phyloP scores from a whole-genome alignment of 37 sponge, comb jelly and placozoan genomes.

The Spongilla lacustris region DNA sequence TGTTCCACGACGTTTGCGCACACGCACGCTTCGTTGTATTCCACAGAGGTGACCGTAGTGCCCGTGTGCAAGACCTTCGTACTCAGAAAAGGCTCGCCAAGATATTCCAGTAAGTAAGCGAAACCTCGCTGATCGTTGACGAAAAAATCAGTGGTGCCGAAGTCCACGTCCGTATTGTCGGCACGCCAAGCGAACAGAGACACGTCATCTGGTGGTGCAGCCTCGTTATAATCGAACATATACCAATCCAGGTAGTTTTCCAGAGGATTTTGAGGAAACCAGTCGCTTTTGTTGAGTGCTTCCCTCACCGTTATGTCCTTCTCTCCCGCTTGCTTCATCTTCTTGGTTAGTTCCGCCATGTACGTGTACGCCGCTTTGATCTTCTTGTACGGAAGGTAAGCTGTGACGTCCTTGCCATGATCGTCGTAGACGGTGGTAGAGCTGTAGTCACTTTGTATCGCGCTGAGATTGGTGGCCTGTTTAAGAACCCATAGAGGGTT shows the following conservation, averaged over 20 bases:
- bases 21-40: constrained; percentile 65
- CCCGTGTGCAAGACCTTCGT: constrained; percentile 30
- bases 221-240: constrained; percentile 21
- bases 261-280: constrained; percentile 17
- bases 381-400: not conserved
- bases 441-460: not conserved
- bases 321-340: not conserved
- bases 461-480: not conserved
- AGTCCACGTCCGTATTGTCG: constrained; percentile 7
- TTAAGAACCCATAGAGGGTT: constrained; percentile 6
- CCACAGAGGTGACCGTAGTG: constrained; percentile 23
- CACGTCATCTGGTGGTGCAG: not conserved
- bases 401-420: not conserved
- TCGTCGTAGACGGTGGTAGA: not conserved
- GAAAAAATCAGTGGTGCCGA: constrained; percentile 39
- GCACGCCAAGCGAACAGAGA: constrained; percentile 16
- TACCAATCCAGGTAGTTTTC: constrained; percentile 46
- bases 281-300: constrained; percentile 19
- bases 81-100: constrained; percentile 14
- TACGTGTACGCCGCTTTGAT: not conserved
- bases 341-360: not conserved
- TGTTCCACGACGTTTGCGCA: constrained; percentile 33
- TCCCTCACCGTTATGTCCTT: constrained; percentile 26
- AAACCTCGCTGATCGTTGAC: constrained; percentile 56
- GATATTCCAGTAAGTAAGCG: constrained; percentile 25